A percentile compares a stretch with the other conserved stretches of the same genome.
phyloP scores from a whole-genome alignment of 2,797 vertebrate genomes.

The Gallinago solitaria region DNA sequence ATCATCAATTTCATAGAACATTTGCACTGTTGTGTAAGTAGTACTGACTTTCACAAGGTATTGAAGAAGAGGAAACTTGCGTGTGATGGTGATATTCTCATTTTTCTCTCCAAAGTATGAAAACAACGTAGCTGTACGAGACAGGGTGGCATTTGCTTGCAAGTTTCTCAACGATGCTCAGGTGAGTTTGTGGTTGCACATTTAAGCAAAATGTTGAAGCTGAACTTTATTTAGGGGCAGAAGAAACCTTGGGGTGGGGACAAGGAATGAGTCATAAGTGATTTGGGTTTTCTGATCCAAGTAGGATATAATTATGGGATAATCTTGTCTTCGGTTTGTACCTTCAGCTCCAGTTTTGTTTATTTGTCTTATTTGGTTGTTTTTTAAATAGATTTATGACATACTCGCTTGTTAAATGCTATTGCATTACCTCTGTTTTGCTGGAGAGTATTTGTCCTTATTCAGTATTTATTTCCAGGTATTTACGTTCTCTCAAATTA shows the following conservation, averaged over 20 bases:
- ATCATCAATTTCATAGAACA: neutral
- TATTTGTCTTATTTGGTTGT: neutral
- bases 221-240: neutral
- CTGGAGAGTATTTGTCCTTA: neutral
- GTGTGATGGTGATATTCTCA: neutral
- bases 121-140: constrained; percentile 91
- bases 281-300: neutral
- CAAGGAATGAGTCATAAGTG: neutral
- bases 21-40: too few relatives aligned
- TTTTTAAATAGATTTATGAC: neutral
- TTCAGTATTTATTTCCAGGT: neutral
- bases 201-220: neutral
- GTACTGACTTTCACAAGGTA: neutral
- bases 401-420: neutral
- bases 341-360: neutral
- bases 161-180: constrained; percentile 95
- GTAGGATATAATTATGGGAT: neutral
- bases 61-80: neutral
- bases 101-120: constrained; percentile 85
- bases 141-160: constrained; percentile 96
- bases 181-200: constrained; percentile 75
- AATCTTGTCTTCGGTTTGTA: neutral
- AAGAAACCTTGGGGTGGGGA: neutral
- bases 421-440: neutral
- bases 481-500: neutral